phyloP scores from a whole-genome alignment of 2,797 vertebrate species.

The Artibeus lituratus region DNA sequence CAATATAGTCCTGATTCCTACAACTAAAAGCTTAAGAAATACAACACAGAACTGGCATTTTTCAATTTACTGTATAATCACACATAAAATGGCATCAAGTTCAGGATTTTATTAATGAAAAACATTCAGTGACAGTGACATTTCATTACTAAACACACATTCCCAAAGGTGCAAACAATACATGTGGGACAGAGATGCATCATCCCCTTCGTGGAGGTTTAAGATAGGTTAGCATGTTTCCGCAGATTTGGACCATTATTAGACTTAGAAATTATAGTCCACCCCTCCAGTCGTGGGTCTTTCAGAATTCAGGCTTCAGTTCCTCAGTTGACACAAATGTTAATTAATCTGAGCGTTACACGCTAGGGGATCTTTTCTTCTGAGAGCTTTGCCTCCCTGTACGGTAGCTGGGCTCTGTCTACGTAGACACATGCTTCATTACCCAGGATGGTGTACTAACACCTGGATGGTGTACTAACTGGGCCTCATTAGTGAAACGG shows the following conservation, averaged over 20 bases:
- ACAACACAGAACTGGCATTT: neutral
- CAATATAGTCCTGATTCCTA: neutral
- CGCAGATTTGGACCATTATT: neutral
- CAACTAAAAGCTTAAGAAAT: conserved; percentile 30
- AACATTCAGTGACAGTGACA: neutral
- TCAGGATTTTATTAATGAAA: neutral
- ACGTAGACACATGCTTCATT: neutral
- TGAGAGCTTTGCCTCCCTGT: neutral
- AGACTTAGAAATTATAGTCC: neutral
- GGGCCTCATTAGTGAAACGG: neutral
- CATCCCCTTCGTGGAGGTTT: neutral
- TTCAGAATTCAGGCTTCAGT: neutral
- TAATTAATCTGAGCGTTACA: neutral
- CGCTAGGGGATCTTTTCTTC: neutral
- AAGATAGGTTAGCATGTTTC: neutral
- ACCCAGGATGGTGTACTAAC: neutral
- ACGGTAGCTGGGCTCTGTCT: neutral
- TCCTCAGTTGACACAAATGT: neutral
- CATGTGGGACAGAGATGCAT: neutral
- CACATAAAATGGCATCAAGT: neutral
- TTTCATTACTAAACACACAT: neutral
- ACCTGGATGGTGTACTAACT: neutral
- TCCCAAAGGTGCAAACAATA: neutral
- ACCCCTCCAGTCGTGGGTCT: neutral
- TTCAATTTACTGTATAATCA: neutral